Conservation (phyloP, 2,113 vertebrate species). For the Cichladusa arquata region DNA sequence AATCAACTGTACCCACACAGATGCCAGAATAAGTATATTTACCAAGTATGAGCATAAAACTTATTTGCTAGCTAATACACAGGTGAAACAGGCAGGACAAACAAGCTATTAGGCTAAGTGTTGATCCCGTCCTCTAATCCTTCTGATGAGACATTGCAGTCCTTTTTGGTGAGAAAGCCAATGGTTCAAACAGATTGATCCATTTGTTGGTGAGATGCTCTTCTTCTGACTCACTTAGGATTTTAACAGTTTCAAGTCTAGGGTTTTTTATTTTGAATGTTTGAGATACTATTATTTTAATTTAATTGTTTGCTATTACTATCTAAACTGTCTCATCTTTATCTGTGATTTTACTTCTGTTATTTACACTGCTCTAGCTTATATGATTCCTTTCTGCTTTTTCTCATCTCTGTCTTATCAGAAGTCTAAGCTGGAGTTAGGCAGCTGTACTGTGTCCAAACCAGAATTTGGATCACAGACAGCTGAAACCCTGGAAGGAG, state of each 20-base stretch:
- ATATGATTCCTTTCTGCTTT: neutral
- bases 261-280: neutral
- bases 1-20: neutral
- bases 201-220: neutral
- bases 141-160: rapidly evolving
- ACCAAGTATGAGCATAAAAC: neutral
- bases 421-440: neutral
- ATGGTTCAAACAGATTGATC: neutral
- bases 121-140: neutral
- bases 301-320: neutral
- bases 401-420: neutral
- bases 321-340: neutral
- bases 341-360: neutral
- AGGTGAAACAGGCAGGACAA: neutral
- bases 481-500: neutral
- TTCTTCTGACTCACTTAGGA: neutral
- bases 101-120: neutral
- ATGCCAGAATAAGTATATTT: neutral
- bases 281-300: neutral
- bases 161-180: neutral
- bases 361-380: neutral
- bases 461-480: neutral
- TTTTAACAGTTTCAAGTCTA: neutral
- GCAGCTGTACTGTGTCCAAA: neutral
- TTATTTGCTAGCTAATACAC: neutral